Base-by-base conservation (phyloP, 2,888 invertebrate genomes). In the Platycheirus albimanus region DNA sequence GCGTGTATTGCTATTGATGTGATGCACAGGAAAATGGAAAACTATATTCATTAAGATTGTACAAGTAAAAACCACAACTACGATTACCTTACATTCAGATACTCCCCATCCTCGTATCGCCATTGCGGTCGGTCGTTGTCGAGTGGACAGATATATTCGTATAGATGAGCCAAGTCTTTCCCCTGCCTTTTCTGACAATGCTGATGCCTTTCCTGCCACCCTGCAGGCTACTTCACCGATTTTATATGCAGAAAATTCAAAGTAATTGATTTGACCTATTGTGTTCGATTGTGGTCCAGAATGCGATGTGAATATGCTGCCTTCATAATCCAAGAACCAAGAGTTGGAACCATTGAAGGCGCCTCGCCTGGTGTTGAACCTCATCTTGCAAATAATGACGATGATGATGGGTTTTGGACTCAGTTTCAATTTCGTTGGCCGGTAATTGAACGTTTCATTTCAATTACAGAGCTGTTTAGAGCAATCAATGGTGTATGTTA, bases 251-350 rank as follows among this genome's bases (percentile, higher is more conserved):
- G 74, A 84, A 74, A 84, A 84, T 84, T 84, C 79, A 84, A 84
- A 84, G 84, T 84, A 84, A 79, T 84, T 75, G 84, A 84, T 79
- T 84, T 84, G 84, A 84, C 84, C 84, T 70, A 79, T 84, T 84
- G 83, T 84, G 69, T 78, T 84, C 47, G 64, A 69, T 78, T 77
- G 78, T 74, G 78, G 84, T 72, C 61, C 43, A 75, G 74, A n/a
- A 79, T 74, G 70, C 51, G 51, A 79, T 64, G 63, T 69, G 58
- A 77, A 41, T 28, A n/a, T n/a, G n/a, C n/a, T n/a, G 61, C 52
- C 43, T 30, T 43, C 15, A 30, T 61, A 19, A 24, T 15, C 56
- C 11, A 17, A 51, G 47, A 43, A 30, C 77, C 8, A 33, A 2
- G 52, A 61, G 49, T 58, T 41, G 45, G 36, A n/a, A 15, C 49